Percentiles rank a stretch among this genome's conserved stretches.
These are phyloP conservation scores for Phragmatobia fuliginosa DNA, from an alignment of 2,888 invertebrate genomes.

Conservation along the genomic window DNA sequence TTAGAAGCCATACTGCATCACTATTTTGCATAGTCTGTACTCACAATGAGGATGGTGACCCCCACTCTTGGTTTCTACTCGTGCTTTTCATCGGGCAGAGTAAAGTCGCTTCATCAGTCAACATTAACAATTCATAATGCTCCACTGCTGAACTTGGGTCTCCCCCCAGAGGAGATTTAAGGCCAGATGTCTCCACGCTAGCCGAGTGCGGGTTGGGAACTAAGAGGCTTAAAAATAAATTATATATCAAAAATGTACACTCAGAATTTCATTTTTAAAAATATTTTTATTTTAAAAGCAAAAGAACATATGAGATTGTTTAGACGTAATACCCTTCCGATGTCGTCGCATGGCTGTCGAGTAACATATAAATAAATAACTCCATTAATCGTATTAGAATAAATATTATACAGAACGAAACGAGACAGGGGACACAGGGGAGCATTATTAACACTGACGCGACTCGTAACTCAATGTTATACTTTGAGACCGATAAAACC, in stretches of 20 bases:
- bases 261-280: not conserved
- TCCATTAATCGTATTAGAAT: constrained; percentile 42
- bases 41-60: no score
- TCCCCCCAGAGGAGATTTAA: no score
- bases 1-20: no score
- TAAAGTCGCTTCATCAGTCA: no score
- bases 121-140: no score
- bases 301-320: not conserved
- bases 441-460: constrained; percentile 32
- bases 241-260: not conserved
- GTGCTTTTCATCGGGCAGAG: no score
- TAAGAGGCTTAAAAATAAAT: no score
- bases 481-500: constrained; percentile 1
- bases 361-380: constrained; percentile 28
- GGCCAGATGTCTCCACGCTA: no score
- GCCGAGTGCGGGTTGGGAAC: no score
- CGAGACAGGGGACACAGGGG: constrained; percentile 20
- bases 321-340: not conserved
- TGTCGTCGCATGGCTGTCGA: constrained; percentile 2
- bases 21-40: no score
- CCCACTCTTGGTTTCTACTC: no score
- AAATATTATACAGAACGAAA: constrained; percentile 33
- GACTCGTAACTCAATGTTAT: constrained; percentile 17
- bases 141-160: no score
- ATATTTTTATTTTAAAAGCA: not conserved